phyloP scores from a whole-genome alignment of 2,888 invertebrate genomes.

The Nymphalis polychloros region DNA sequence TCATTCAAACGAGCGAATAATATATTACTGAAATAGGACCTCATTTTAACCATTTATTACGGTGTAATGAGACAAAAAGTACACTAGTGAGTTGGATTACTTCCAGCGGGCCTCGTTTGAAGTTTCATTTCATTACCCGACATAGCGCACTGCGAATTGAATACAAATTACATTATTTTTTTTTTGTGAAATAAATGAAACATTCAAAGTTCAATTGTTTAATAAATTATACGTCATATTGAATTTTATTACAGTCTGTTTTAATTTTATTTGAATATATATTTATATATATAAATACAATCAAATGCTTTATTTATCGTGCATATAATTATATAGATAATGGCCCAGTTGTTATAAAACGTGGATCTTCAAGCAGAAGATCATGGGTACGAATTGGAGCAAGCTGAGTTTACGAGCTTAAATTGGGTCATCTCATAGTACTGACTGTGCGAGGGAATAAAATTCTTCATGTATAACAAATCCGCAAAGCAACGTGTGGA shows the following conservation, averaged over 20 bases:
- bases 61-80: conserved; percentile 63
- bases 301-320: too few species aligned
- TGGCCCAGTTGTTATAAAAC: too few species aligned
- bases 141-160: conserved; percentile 12
- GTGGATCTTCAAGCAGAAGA: too few species aligned
- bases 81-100: conserved; percentile 68
- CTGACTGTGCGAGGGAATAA: too few species aligned
- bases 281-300: too few species aligned
- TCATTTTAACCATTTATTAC: conserved; percentile 57
- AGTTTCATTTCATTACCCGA: conserved; percentile 70
- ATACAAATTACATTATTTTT: conserved; percentile 6
- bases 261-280: too few species aligned
- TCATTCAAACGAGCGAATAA: conserved; percentile 27
- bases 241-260: neutral
- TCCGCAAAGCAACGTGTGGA: too few species aligned
- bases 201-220: conserved; percentile 1
- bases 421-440: too few species aligned
- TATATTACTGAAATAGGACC: conserved; percentile 30
- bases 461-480: too few species aligned
- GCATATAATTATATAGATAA: too few species aligned
- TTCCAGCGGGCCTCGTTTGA: conserved; percentile 71
- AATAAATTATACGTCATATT: neutral
- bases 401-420: too few species aligned
- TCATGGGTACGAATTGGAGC: too few species aligned
- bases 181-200: neutral